A percentile compares a stretch with the other conserved stretches of the same genome.
These are phyloP conservation scores for Euthynnus affinis DNA, from an alignment of 2,797 vertebrate species.

Conservation along the genomic window DNA sequence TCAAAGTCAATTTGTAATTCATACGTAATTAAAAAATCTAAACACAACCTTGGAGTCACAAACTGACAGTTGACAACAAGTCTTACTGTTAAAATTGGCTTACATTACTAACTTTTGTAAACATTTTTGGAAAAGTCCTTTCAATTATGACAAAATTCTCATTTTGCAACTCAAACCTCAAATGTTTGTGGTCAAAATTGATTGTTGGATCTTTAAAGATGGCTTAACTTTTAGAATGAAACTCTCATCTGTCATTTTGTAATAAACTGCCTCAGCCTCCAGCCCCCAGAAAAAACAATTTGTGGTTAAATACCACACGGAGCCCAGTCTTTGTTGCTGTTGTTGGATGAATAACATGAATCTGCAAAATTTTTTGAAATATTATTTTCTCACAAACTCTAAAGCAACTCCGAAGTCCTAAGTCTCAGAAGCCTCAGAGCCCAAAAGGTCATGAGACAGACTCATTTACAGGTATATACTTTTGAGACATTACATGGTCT, in stretches of 20 bases:
- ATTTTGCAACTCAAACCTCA: constrained; percentile 26
- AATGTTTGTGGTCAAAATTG: constrained; percentile 1
- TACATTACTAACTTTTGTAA: not conserved
- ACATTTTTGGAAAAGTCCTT: constrained; percentile 2
- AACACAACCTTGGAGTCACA: not conserved
- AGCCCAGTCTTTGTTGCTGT: constrained; percentile 30
- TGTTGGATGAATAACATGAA: constrained; percentile 40
- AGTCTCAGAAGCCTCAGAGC: constrained; percentile 1
- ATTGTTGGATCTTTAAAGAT: not conserved
- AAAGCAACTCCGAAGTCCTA: not conserved
- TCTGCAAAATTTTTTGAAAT: not conserved
- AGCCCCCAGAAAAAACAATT: constrained; percentile 19
- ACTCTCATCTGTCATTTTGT: constrained; percentile 30
- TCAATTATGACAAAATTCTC: not conserved
- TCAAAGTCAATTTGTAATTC: not conserved
- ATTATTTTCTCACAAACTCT: not conserved
- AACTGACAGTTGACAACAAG: constrained; percentile 5
- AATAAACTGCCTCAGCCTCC: constrained; percentile 19
- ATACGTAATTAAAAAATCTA: not conserved
- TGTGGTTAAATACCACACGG: constrained; percentile 37
- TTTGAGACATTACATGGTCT: constrained; percentile 23
- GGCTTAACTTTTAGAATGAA: constrained; percentile 52
- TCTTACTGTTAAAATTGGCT: not conserved
- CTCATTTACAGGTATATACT: constrained; percentile 18
- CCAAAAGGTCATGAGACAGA: constrained; percentile 9